phyloP scores from a whole-genome alignment of 2,888 invertebrate species.

The Neuroscelio doddi region DNA sequence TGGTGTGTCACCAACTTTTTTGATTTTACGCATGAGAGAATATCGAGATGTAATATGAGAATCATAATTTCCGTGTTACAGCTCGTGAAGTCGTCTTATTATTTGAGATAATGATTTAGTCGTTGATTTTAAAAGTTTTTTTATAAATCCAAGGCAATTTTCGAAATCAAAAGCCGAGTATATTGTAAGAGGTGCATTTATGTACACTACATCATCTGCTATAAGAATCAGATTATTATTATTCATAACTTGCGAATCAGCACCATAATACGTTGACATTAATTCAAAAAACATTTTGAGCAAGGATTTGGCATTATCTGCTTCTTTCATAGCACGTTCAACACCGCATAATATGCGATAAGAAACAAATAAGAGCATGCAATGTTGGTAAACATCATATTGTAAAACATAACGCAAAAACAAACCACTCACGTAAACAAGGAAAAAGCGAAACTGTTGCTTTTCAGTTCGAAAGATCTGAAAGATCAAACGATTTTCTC shows the following conservation, averaged over 20 bases:
- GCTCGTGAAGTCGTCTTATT: constrained; percentile 9
- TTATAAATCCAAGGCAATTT: constrained; percentile 43
- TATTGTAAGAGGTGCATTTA: constrained; percentile 26
- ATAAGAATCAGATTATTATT: constrained; percentile 43
- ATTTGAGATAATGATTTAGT: constrained; percentile 23
- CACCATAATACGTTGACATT: constrained; percentile 43
- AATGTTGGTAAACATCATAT: constrained; percentile 33
- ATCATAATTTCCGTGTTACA: constrained; percentile 1
- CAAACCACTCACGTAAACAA: too few species aligned
- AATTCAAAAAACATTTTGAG: constrained; percentile 36
- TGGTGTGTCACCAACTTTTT: not conserved
- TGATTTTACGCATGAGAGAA: not conserved
- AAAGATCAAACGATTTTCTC: constrained; percentile 43
- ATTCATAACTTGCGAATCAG: constrained; percentile 35
- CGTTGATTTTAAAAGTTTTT: constrained; percentile 21
- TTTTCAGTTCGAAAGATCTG: too few species aligned
- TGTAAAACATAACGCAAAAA: constrained; percentile 30
- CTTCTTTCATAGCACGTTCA: constrained; percentile 13
- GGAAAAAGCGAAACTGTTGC: too few species aligned
- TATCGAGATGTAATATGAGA: not conserved
- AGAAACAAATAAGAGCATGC: constrained; percentile 35
- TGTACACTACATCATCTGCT: constrained; percentile 41
- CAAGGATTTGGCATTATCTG: constrained; percentile 27
- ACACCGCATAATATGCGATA: constrained; percentile 34
- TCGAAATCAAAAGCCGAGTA: constrained; percentile 47